Percentiles rank a stretch among this genome's conserved stretches.
These are phyloP conservation scores for Nematopogon swammerdamellus DNA, from an alignment of 2,888 invertebrate species.

Conservation along the genomic window DNA sequence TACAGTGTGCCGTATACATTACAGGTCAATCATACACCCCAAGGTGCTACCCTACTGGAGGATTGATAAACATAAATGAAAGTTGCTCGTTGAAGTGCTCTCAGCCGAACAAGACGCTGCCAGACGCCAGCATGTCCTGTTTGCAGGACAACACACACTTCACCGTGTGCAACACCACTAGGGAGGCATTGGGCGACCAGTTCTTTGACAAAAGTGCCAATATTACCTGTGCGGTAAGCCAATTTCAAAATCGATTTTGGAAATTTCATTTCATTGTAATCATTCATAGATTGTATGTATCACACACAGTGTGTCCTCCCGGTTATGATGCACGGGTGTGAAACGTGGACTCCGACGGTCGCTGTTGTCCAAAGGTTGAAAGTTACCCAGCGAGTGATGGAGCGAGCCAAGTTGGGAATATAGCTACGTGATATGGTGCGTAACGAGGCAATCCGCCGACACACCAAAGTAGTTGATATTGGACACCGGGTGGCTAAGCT, in stretches of 20 bases:
- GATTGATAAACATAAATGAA: conserved; percentile 26
- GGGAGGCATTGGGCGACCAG: neutral
- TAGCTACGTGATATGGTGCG: too few species aligned
- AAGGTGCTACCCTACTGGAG: neutral
- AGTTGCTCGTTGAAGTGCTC: conserved; percentile 29
- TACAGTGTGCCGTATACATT: too few species aligned
- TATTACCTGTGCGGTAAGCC: neutral
- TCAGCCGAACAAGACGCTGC: conserved; percentile 16
- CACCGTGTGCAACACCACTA: conserved; percentile 17
- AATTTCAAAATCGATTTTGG: neutral
- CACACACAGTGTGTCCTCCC: too few species aligned
- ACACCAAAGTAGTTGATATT: too few species aligned
- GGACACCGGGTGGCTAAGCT: too few species aligned
- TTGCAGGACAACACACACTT: conserved; percentile 23
- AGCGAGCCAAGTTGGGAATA: too few species aligned
- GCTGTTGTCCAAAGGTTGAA: too few species aligned
- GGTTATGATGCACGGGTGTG: too few species aligned
- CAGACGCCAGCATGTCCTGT: conserved; percentile 33
- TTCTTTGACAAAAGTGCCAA: neutral
- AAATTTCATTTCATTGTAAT: neutral
- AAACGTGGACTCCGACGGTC: too few species aligned
- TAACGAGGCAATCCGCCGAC: too few species aligned
- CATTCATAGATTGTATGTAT: too few species aligned
- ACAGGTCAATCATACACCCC: neutral
- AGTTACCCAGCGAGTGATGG: too few species aligned